phyloP scores from a whole-genome alignment of 2,888 invertebrate species.

The Melinaea menophilus region DNA sequence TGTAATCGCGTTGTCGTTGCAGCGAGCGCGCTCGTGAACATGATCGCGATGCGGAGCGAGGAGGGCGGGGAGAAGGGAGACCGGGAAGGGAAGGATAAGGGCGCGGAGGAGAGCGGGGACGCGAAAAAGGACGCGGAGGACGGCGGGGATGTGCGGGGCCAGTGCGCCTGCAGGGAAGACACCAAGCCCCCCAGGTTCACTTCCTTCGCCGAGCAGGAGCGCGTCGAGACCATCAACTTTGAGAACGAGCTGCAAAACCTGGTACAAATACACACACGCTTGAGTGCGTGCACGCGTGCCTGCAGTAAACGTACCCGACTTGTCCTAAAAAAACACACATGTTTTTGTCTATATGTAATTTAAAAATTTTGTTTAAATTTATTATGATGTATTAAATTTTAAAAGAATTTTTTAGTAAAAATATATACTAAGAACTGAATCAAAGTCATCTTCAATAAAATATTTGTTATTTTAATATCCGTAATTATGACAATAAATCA shows the following conservation, averaged over 20 bases:
- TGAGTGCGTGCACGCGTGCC: constrained; percentile 2
- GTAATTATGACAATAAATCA: too few species aligned
- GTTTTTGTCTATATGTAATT: too few species aligned
- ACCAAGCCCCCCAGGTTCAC: constrained; percentile 49
- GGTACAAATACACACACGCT: constrained; percentile 45
- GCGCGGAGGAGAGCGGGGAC: constrained; percentile 24
- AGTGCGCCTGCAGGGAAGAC: constrained; percentile 54
- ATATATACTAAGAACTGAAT: too few species aligned
- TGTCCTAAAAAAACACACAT: constrained; percentile 2
- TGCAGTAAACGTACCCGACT: neutral
- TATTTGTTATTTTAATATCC: too few species aligned
- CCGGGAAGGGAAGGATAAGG: constrained; percentile 54
- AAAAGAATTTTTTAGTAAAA: too few species aligned
- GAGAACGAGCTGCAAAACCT: constrained; percentile 89
- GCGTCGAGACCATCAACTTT: constrained; percentile 81
- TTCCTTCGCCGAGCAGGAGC: constrained; percentile 68
- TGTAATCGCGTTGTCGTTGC: constrained; percentile 3
- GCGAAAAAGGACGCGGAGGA: constrained; percentile 19
- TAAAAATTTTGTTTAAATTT: too few species aligned
- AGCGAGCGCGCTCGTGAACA: constrained; percentile 61
- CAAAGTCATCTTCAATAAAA: too few species aligned
- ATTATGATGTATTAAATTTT: too few species aligned
- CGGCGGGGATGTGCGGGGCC: constrained; percentile 66
- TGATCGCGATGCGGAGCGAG: constrained; percentile 55
- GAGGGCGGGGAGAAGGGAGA: constrained; percentile 48